Conservation (phyloP, 2,797 vertebrate species). For the Halcyon chelicuti region DNA sequence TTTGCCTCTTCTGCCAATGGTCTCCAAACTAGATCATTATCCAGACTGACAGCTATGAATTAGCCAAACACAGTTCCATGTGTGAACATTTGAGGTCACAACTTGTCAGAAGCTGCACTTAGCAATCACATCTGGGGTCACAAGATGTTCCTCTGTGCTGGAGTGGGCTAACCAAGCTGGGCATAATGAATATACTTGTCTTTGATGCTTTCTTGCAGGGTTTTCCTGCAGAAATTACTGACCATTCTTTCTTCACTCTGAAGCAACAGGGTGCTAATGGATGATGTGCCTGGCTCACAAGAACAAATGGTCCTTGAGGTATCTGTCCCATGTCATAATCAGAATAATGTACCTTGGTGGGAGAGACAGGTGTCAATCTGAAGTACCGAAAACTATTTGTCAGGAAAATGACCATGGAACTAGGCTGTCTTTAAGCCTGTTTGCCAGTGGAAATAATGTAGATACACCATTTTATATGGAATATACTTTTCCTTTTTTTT, state of each 20-base stretch:
- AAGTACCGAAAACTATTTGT: background rate
- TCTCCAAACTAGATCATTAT: background rate
- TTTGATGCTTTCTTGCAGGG: background rate
- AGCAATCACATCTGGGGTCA: background rate
- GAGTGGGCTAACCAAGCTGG: background rate
- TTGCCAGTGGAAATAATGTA: background rate
- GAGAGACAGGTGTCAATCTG: background rate
- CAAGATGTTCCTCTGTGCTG: background rate
- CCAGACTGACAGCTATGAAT: background rate
- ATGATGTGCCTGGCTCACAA: background rate
- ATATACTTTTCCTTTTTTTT: no score
- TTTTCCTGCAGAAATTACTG: background rate
- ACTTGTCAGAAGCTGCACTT: background rate
- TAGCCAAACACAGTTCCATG: background rate
- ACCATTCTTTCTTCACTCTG: background rate
- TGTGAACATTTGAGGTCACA: background rate
- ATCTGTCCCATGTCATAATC: background rate
- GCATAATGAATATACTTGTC: background rate
- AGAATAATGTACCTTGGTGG: fast-evolving
- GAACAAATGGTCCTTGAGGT: background rate
- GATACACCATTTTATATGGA: background rate
- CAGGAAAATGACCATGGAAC: background rate
- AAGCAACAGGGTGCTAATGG: background rate
- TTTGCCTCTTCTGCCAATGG: background rate
- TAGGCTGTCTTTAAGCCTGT: background rate